Evolutionary conservation across 2,888 invertebrate genomes (phyloP).

Genomic region (Ectobius pallidus): DNA sequence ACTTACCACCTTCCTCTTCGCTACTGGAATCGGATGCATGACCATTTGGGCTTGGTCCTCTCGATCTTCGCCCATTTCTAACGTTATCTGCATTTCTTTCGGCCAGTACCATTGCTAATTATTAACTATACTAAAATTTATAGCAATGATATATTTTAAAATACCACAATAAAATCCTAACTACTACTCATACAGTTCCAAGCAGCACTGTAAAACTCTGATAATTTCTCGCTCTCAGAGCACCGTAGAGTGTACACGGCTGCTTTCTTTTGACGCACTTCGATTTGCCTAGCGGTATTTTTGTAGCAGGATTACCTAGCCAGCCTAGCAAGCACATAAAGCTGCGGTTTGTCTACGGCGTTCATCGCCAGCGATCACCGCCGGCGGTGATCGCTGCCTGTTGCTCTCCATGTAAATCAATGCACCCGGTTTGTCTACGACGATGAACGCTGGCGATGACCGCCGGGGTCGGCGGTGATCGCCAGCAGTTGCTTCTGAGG

Average conservation of each 20-base stretch:
- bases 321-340: no score
- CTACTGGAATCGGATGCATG: constrained; percentile 83
- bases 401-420: no score
- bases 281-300: no score
- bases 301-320: no score
- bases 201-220: constrained; percentile 4
- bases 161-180: not conserved
- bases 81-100: constrained; percentile 84
- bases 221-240: constrained; percentile 16
- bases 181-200: not conserved
- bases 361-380: no score
- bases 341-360: no score
- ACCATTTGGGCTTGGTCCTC: constrained; percentile 90
- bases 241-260: constrained; percentile 14
- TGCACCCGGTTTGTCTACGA: no score
- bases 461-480: no score
- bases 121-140: not conserved
- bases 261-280: constrained; percentile 20
- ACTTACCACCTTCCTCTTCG: constrained; percentile 74
- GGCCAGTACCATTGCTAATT: constrained; percentile 77
- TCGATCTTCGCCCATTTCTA: constrained; percentile 85
- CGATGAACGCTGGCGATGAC: no score
- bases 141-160: not conserved
- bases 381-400: no score
- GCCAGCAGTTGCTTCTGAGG: no score